Percentiles rank a stretch among this genome's conserved stretches.
Evolutionary conservation across 2,113 vertebrate genomes (phyloP).

Genomic region (Phycodurus eques): DNA sequence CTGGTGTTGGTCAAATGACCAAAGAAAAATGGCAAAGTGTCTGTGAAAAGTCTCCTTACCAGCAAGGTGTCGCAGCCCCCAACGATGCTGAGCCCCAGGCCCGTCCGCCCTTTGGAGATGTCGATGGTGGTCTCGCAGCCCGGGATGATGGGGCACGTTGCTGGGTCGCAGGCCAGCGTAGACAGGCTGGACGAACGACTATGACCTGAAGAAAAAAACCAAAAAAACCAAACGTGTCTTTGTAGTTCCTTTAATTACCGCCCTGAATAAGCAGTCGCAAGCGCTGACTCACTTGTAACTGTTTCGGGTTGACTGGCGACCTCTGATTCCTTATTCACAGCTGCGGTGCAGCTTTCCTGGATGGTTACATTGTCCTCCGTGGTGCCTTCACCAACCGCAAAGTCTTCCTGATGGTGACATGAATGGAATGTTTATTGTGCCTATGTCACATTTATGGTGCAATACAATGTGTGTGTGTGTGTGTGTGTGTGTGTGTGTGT

Average conservation of each 20-base stretch:
- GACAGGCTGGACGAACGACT: slow-evolving; percentile 90
- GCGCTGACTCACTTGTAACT: slow-evolving; percentile 73
- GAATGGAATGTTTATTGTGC: slow-evolving; percentile 3
- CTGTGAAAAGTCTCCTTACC: slow-evolving; percentile 64
- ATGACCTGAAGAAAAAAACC: slow-evolving; percentile 14
- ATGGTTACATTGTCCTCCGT: background rate
- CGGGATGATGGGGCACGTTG: slow-evolving; percentile 93
- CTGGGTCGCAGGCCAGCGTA: slow-evolving; percentile 82
- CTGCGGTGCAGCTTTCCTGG: slow-evolving; percentile 9
- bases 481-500: background rate
- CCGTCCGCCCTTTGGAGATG: slow-evolving; percentile 92
- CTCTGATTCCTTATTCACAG: background rate
- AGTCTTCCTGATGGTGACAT: slow-evolving; percentile 1
- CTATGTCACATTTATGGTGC: background rate
- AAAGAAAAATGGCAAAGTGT: background rate
- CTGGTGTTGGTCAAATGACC: background rate
- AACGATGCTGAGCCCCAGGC: slow-evolving; percentile 95
- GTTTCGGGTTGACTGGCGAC: slow-evolving; percentile 63
- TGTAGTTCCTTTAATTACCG: background rate
- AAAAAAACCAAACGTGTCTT: too few species aligned
- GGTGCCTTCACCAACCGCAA: background rate
- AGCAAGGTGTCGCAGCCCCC: slow-evolving; percentile 94
- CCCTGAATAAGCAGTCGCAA: background rate
- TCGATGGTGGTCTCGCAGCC: slow-evolving; percentile 97
- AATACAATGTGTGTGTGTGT: background rate